Conservation (phyloP, 2,113 vertebrate species). For the Odocoileus virginianus region DNA sequence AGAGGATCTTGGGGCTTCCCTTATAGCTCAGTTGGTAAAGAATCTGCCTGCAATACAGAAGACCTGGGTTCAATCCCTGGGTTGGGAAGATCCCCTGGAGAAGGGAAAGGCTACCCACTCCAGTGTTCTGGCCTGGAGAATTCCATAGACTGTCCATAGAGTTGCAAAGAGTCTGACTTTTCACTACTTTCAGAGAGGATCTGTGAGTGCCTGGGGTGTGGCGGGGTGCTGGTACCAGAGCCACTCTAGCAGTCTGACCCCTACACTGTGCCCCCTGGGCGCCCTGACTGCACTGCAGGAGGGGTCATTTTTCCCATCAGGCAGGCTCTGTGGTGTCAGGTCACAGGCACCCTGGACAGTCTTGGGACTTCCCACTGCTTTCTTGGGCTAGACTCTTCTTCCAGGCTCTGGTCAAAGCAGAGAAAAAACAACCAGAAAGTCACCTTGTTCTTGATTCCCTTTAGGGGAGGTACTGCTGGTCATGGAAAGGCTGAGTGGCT, state of each 20-base stretch:
- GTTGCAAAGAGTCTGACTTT: not conserved
- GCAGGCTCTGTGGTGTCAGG: not conserved
- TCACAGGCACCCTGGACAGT: not conserved
- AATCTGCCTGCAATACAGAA: not conserved
- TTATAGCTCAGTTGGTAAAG: not conserved
- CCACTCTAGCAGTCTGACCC: not conserved
- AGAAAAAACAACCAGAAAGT: not conserved
- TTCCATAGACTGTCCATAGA: not conserved
- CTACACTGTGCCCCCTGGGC: not conserved
- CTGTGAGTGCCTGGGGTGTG: not conserved
- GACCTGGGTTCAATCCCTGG: not conserved
- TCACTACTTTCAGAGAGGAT: not conserved
- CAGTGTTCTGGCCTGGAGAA: not conserved
- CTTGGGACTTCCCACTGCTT: not conserved
- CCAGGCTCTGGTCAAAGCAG: not conserved
- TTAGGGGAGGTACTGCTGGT: not conserved
- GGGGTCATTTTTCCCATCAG: fast-evolving
- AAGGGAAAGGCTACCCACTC: not conserved
- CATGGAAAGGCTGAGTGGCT: not conserved
- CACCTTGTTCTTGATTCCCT: not conserved
- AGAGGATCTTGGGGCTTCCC: not conserved
- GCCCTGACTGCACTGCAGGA: not conserved
- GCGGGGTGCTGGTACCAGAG: not conserved
- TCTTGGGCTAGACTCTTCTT: not conserved
- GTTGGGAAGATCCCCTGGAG: not conserved